Evolutionary conservation across 2,797 vertebrate species (phyloP), one percentile per base, ranked within the genome.

Genomic region (Centropyge bicolor): DNA sequence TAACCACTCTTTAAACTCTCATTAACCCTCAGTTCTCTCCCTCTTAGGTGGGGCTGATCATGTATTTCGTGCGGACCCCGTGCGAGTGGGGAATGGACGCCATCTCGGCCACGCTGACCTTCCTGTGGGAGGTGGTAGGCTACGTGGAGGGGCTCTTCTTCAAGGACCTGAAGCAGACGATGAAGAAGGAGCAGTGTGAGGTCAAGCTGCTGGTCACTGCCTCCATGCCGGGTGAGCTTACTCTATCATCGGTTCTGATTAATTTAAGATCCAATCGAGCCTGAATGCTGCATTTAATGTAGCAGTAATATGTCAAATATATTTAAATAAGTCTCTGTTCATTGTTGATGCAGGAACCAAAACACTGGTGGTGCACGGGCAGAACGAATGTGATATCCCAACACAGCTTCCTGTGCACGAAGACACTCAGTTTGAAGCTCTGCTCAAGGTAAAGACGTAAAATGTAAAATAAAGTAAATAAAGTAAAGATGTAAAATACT

Each of bases 61-160:
- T 99, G 98, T 99, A 99, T 86, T 99, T 99, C 70, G 98, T 99
- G 66, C 95, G 98, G 76, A 99, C 98, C 0, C 98, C 98, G 0
- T 99, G 98, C 11, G 98, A 99, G 80, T 99, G 98, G 98, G 98
- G 98, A 1, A 99, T 99, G 98, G 98, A 99, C 72, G 98, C 98
- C 86, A 99, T 99, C 88, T 99, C 98, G 1, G 98, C 98, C 82
- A 99, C 98, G 0, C 91, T 99, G 65, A 99, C 98, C 64, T 99
- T 99, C 92, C 95, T 99, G 20, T 99, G 98, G 98, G 98, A 99
- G 92, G 97, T 99, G 86, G 98, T 99, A 2, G 97, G 98, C 19
- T 99, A 98, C 0, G 98, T 99, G 46, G 98, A 99, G 91, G 98
- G 98, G 17, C 97, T 99, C 3, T 99, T 99, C 95, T 99, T 99